Base-by-base conservation (phyloP, 2,888 invertebrate species). In the Scaptomyza reducta region DNA sequence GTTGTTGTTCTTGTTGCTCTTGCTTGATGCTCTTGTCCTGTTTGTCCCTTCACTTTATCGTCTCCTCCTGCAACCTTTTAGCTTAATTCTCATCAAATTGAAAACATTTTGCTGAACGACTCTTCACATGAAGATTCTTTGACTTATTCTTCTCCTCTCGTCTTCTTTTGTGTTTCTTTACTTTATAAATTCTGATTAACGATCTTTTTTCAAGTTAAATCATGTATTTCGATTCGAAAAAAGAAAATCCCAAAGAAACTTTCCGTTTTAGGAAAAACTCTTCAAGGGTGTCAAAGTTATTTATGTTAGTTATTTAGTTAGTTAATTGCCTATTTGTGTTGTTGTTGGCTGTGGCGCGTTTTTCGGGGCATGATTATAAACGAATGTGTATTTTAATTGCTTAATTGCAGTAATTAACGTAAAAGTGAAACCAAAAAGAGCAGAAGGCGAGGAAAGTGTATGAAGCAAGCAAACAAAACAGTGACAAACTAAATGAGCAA, bases 21-120 rank as follows among this genome's bases (percentile, higher is more conserved):
- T 63, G 60, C 55, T 40, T 45, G 40, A n/a, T 11, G 25, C 35
- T 45, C 16, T 35, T 25, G 6, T 16, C 18, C 25, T 33, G 27
- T 25, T 38, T 29, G 46, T 42, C 47, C 41, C 41, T 42, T 42
- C 55, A 47, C 46, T 16, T 40, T 22, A 27, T n/a, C 22, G 31
- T 35, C 41, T 31, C 50, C n/a, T n/a, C 18, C 16, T 45, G 44
- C 56, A 38, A 60, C 66, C 70, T 74, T 79, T 79, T 69, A 68
- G 74, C 79, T 85, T 88, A 78, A 88, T 89, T 87, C 79, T 74
- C 64, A 58, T 70, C 54, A 77, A 88, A 87, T 83, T 83, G 76
- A 82, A 86, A 88, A 75, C 84, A 86, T 89, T 89, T 86, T 79
- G 69, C 70, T 68, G 66, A 76, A 89, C 85, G 86, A 75, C 82